Conservation (phyloP, 2,888 invertebrate genomes). For the Leptogaster cylindrica region DNA sequence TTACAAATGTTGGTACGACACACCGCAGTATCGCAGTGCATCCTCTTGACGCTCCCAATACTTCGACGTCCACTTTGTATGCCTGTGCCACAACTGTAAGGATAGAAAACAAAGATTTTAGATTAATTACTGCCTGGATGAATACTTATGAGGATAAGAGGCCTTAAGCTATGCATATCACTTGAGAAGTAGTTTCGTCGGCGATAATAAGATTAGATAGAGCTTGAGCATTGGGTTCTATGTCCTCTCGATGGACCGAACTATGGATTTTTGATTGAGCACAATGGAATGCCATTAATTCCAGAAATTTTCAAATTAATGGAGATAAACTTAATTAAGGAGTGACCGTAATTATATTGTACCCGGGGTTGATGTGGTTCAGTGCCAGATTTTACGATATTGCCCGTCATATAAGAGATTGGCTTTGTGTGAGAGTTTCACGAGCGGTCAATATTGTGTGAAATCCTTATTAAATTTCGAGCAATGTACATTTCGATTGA, state of each 20-base stretch:
- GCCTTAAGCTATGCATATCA: not conserved
- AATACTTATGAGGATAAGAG: conserved; percentile 8
- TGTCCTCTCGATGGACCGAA: conserved; percentile 12
- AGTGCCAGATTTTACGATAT: no score
- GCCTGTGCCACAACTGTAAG: conserved; percentile 75
- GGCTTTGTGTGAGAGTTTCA: no score
- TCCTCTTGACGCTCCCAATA: conserved; percentile 72
- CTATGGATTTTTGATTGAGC: no score
- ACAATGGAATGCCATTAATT: no score
- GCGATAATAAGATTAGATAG: conserved; percentile 9
- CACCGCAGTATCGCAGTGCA: conserved; percentile 77
- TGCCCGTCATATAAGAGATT: no score
- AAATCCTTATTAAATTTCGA: no score
- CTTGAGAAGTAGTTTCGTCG: conserved; percentile 6
- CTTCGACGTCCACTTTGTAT: conserved; percentile 76
- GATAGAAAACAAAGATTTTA: conserved; percentile 37
- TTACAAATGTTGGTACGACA: conserved; percentile 75
- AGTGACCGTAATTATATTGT: no score
- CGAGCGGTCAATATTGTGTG: no score
- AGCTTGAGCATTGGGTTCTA: not conserved
- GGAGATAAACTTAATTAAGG: no score
- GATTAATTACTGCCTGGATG: conserved; percentile 18
- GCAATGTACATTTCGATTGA: no score
- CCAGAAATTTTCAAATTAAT: no score
- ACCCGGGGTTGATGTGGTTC: no score